These are phyloP conservation scores for Eupithecia abbreviata DNA, from an alignment of 2,888 invertebrate species.

Conservation along the genomic window DNA sequence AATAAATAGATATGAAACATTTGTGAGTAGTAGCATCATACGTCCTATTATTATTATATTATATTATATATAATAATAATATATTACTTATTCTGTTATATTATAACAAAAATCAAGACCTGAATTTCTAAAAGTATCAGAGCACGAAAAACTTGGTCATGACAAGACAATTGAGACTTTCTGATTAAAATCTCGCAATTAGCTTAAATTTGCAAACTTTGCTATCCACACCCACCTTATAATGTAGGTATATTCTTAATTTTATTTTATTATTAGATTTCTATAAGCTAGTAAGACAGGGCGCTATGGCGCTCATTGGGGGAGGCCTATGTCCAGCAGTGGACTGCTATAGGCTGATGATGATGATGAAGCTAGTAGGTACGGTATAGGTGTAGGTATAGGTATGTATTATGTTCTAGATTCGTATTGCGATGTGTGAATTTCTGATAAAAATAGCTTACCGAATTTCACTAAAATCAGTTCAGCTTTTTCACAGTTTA, in stretches of 20 bases:
- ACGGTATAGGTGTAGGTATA: too few species aligned
- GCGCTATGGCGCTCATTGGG: too few species aligned
- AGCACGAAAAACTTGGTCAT: conserved; percentile 37
- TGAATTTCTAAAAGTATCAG: conserved; percentile 36
- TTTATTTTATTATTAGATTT: neutral
- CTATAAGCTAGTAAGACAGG: too few species aligned
- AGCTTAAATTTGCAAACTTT: conserved; percentile 27
- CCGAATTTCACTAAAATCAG: neutral
- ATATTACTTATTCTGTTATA: too few species aligned
- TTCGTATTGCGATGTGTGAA: neutral
- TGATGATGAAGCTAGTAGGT: too few species aligned
- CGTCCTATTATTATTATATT: too few species aligned
- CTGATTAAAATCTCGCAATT: conserved; percentile 35
- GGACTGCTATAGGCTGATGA: too few species aligned
- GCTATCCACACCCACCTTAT: conserved; percentile 18
- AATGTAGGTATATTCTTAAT: neutral
- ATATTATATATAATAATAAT: too few species aligned
- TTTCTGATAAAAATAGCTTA: neutral
- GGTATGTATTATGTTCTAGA: neutral
- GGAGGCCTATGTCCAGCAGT: too few species aligned
- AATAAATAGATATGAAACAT: too few species aligned
- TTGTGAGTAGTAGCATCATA: too few species aligned
- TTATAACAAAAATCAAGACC: conserved; percentile 26
- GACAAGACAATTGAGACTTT: conserved; percentile 15
- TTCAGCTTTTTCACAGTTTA: neutral